phyloP scores from a whole-genome alignment of 2,888 invertebrate genomes.

The Blomia tropicalis region DNA sequence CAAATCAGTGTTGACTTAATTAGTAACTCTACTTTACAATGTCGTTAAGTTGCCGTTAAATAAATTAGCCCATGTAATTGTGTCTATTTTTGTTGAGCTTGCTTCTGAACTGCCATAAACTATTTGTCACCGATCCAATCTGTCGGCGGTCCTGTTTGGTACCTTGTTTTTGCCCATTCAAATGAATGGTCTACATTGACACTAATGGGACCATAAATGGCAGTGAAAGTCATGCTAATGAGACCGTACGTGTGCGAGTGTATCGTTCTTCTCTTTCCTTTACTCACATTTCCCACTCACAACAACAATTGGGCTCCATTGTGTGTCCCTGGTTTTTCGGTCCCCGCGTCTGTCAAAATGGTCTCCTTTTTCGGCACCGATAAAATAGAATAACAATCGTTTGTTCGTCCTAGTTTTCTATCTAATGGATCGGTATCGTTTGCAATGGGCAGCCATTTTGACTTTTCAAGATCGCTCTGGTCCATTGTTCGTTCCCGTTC shows the following conservation, averaged over 20 bases:
- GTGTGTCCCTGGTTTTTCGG: no score
- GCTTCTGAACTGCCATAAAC: no score
- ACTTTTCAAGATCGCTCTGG: conserved; percentile 4
- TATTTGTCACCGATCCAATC: background rate
- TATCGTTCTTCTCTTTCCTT: no score
- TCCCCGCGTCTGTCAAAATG: no score
- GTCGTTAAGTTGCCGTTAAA: background rate
- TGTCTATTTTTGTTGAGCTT: background rate
- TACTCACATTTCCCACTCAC: no score
- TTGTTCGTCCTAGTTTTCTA: no score
- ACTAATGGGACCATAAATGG: conserved; percentile 7
- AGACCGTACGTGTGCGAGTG: no score
- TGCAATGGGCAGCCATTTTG: background rate
- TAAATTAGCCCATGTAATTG: conserved; percentile 4
- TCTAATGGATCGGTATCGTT: background rate
- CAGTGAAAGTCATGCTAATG: background rate
- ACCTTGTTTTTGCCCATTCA: conserved; percentile 12
- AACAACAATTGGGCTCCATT: no score
- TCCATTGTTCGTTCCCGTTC: background rate
- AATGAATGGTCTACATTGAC: background rate
- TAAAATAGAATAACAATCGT: no score
- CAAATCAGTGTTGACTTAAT: conserved; percentile 2
- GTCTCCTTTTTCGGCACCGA: no score
- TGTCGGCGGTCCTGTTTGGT: conserved; percentile 6
- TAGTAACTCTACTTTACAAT: background rate